phyloP scores from a whole-genome alignment of 2,113 vertebrate genomes.

The Malurus elegans region DNA sequence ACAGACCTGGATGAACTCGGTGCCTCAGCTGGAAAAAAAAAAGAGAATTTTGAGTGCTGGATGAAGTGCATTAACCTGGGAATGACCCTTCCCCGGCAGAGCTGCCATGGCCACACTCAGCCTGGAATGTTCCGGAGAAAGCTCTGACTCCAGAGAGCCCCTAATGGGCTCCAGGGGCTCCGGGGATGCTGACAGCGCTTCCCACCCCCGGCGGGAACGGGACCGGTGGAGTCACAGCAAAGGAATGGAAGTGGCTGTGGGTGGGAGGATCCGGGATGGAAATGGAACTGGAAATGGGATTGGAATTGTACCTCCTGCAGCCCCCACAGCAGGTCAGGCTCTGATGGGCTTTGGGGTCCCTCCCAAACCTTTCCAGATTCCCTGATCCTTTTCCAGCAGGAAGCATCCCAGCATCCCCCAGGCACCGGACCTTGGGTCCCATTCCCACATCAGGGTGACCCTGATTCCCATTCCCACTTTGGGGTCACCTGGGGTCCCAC shows the following conservation, averaged over 20 bases:
- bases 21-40: fast-evolving
- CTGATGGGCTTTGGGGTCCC: background rate
- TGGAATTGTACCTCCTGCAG: background rate
- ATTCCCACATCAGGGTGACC: background rate
- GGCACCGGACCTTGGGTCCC: background rate
- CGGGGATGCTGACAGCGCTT: background rate
- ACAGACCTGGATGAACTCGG: background rate
- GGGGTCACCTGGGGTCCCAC: too few species aligned
- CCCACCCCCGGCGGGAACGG: background rate
- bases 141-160: background rate
- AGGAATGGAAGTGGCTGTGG: background rate
- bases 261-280: background rate
- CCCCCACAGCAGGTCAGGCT: background rate
- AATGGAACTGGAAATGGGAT: background rate
- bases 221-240: background rate
- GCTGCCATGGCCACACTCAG: background rate
- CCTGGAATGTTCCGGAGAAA: slow-evolving; percentile 18
- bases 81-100: background rate
- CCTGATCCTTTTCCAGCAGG: background rate
- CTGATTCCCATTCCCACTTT: background rate
- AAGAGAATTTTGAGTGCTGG: background rate
- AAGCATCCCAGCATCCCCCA: background rate
- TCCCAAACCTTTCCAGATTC: background rate
- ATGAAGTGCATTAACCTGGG: background rate
- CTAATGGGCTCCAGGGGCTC: slow-evolving; percentile 17